phyloP scores from a whole-genome alignment of 2,113 vertebrate species.

The Haemorhous mexicanus region DNA sequence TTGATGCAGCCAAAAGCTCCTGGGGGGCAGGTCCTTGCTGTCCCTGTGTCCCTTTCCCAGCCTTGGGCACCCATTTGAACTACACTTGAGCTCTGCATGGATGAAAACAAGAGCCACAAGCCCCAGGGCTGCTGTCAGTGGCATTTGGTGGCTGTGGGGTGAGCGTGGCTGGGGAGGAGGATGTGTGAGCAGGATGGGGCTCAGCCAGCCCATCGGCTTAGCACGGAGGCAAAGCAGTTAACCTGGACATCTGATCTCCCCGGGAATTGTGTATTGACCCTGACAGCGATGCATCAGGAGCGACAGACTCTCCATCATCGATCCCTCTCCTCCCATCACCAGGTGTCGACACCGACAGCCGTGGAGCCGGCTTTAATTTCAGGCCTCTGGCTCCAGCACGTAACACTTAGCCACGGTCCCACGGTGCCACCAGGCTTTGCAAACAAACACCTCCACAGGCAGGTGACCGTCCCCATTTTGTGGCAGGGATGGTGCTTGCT shows the following conservation, averaged over 20 bases:
- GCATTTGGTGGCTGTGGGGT: neutral
- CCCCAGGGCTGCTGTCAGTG: neutral
- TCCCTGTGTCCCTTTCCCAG: neutral
- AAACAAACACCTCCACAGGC: neutral
- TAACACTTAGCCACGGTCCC: neutral
- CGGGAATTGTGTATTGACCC: slow-evolving; percentile 39
- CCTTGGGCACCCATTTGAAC: neutral
- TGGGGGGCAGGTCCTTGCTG: neutral
- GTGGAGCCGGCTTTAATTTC: slow-evolving; percentile 14
- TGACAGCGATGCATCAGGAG: slow-evolving; percentile 36
- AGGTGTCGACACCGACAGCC: slow-evolving; percentile 4
- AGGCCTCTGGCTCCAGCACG: neutral
- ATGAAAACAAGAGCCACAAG: neutral
- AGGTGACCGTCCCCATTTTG: neutral
- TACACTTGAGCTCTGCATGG: neutral
- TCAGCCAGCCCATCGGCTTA: neutral
- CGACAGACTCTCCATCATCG: slow-evolving; percentile 36
- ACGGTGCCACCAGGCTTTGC: neutral
- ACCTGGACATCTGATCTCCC: slow-evolving; percentile 25
- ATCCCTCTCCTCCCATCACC: slow-evolving; percentile 43
- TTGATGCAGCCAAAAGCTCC: neutral
- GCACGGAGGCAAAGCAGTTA: slow-evolving; percentile 17
- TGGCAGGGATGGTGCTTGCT: neutral
- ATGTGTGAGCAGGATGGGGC: neutral
- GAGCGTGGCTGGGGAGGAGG: neutral